Conservation (phyloP, 1,140 invertebrate species). For the Brachionus sp. region DNA sequence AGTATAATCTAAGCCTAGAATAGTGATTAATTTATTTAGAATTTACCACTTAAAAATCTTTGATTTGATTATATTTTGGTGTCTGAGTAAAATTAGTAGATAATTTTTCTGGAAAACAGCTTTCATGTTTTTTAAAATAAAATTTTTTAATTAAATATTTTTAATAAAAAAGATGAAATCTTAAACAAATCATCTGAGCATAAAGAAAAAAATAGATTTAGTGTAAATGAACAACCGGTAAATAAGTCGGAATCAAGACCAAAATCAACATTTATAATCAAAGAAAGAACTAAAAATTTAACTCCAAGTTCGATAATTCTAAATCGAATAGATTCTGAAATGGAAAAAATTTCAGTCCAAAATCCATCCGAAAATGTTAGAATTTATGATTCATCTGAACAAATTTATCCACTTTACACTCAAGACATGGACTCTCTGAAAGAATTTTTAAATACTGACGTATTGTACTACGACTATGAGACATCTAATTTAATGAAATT, state of each 20-base stretch:
- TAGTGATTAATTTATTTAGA: too few species aligned
- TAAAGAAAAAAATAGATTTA: neutral
- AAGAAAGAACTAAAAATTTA: neutral
- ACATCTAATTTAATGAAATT: neutral
- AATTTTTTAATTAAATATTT: neutral
- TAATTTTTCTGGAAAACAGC: too few species aligned
- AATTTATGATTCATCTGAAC: neutral
- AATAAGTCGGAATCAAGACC: neutral
- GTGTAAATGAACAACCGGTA: neutral
- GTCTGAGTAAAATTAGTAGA: too few species aligned
- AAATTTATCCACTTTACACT: neutral
- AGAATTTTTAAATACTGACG: neutral
- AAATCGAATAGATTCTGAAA: neutral
- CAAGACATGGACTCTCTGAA: neutral
- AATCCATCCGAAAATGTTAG: neutral
- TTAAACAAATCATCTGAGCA: neutral
- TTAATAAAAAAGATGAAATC: neutral
- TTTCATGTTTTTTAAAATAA: neutral
- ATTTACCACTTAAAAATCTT: too few species aligned
- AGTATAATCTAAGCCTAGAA: too few species aligned
- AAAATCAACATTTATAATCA: neutral
- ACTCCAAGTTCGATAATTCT: neutral
- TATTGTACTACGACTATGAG: slow-evolving; percentile 15
- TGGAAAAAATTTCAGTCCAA: slow-evolving; percentile 3
- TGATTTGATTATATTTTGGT: too few species aligned